Base-by-base conservation (phyloP, 2,113 vertebrate genomes). In the Eulemur macaco region DNA sequence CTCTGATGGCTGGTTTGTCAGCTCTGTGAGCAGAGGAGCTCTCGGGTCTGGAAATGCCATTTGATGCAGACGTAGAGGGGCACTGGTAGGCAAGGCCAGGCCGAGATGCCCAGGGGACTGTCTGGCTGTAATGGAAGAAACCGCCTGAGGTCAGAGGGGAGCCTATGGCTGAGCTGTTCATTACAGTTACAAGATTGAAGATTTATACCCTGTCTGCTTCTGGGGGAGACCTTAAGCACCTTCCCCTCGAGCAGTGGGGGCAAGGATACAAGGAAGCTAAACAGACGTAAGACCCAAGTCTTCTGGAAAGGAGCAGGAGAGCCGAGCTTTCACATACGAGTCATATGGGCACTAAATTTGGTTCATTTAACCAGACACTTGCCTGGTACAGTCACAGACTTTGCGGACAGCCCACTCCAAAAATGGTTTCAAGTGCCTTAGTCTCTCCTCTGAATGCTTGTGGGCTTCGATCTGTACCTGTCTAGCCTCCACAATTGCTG, bases 171-270 rank as follows among this genome's bases (percentile, higher is more conserved):
- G 10, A 81, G 84, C 58, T 64, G 64, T 87, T 93, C 89, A 96
- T 90, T 96, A 86, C 42, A 84, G 80, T 94, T 52, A 92, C 69
- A 87, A 92, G 87, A 94, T 9, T 80, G 92, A 50, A 95, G 74
- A 42, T 89, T 85, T 81, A 91, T 78, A 23, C 69, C 54, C 27
- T 5, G n/a, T 58, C 54, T 74, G 90, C 69, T 96, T 86, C 90
- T 89, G 27, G 52, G 69, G 92, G 54, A 77, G 88, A 91, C 87
- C 21, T 11, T 77, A 47, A 77, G 89, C 69, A 90, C 52, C 77
- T 93, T 47, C 74, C 58, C 8, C 3, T 1, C 34, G 31, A 77
- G 13, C 8, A 78, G 74, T 15, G 8, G 78, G 45, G 34, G 37
- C 71, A 86, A 39, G 89, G 89, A 63, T 39, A 39, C 23, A 20